These are phyloP conservation scores for Dipodomys stephensi DNA, from an alignment of 2,113 vertebrate species.

Conservation along the genomic window DNA sequence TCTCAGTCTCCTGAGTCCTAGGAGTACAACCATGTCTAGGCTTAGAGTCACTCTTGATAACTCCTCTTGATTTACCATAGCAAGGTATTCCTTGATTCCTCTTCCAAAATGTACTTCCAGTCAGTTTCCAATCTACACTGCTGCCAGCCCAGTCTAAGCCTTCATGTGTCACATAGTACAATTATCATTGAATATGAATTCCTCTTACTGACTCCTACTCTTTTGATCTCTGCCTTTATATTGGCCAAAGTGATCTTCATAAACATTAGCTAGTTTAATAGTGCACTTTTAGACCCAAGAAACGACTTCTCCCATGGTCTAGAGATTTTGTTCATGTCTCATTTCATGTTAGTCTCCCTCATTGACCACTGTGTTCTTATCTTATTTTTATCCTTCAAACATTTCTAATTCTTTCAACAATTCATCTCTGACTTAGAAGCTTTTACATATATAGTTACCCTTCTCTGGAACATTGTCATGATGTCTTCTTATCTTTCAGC, in stretches of 20 bases:
- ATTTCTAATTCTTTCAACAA: background rate
- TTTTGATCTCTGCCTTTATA: background rate
- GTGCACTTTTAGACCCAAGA: background rate
- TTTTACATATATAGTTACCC: background rate
- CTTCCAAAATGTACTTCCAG: background rate
- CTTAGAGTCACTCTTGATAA: too few species aligned
- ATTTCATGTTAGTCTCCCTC: background rate
- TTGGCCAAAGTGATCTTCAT: background rate
- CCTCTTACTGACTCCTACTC: background rate
- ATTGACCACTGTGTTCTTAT: background rate
- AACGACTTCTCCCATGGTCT: background rate
- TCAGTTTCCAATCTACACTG: background rate
- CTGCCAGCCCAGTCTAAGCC: background rate
- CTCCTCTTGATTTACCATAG: background rate
- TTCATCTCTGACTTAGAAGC: background rate
- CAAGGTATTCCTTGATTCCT: background rate
- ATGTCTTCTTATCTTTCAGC: background rate
- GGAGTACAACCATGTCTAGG: too few species aligned
- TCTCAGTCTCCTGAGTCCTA: too few species aligned
- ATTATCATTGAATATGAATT: background rate
- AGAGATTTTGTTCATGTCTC: background rate
- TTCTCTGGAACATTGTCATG: conserved; percentile 21
- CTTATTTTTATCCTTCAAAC: conserved; percentile 21
- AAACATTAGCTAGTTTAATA: background rate
- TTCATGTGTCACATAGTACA: background rate